A percentile compares a stretch with the other conserved stretches of the same genome.
phyloP scores from a whole-genome alignment of 1,140 invertebrate species.

The Antheraea pernyi region DNA sequence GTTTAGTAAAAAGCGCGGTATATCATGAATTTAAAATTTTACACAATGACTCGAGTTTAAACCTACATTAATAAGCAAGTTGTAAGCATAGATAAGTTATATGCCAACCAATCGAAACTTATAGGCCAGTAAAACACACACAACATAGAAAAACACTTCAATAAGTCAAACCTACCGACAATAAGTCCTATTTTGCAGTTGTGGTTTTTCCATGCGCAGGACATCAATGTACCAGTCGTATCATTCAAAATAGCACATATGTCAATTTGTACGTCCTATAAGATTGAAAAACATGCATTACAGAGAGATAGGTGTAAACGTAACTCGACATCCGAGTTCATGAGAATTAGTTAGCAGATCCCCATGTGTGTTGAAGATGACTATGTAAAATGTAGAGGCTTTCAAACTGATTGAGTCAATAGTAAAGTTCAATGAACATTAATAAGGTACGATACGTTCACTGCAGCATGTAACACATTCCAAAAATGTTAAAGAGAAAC shows the following conservation, averaged over 20 bases:
- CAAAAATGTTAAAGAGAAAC: not conserved
- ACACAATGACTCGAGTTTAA: not conserved
- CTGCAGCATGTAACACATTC: not conserved
- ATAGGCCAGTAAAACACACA: not conserved
- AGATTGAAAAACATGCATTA: slow-evolving; percentile 69
- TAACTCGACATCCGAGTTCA: not conserved
- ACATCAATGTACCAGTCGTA: slow-evolving; percentile 99
- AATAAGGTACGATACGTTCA: not conserved
- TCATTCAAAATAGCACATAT: slow-evolving; percentile 99
- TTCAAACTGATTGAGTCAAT: slow-evolving; percentile 29
- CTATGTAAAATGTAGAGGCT: slow-evolving; percentile 48
- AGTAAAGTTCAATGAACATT: not conserved
- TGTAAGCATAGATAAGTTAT: too few species aligned
- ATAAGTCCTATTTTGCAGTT: slow-evolving; percentile 96
- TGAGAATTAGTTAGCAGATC: slow-evolving; percentile 12
- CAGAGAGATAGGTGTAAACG: slow-evolving; percentile 29
- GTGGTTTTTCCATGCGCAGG: slow-evolving; percentile 98
- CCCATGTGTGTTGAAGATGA: slow-evolving; percentile 58
- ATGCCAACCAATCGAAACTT: not conserved
- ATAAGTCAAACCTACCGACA: slow-evolving; percentile 85
- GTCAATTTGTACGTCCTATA: slow-evolving; percentile 94
- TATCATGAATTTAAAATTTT: too few species aligned
- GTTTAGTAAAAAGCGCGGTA: too few species aligned
- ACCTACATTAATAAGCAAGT: not conserved
- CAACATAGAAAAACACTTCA: not conserved